These are phyloP conservation scores for Cyprinodon variegatus DNA, from an alignment of 2,113 vertebrate genomes.

Conservation along the genomic window DNA sequence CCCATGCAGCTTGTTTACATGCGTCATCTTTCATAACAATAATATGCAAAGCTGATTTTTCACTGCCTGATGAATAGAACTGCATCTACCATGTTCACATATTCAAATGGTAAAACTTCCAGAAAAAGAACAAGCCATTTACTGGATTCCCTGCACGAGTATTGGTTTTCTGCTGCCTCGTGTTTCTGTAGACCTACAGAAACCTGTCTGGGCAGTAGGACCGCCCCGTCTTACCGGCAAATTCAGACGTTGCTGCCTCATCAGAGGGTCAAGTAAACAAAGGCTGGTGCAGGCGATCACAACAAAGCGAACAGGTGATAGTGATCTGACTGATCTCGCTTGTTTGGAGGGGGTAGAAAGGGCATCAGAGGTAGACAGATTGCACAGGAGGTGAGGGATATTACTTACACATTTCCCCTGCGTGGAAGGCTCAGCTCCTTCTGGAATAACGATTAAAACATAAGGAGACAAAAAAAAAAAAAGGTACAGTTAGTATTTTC, in stretches of 20 bases:
- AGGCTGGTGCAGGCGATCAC: background rate
- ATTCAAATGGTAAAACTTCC: background rate
- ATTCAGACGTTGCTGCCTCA: conserved; percentile 7
- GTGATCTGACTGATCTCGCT: conserved; percentile 38
- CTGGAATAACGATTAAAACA: conserved; percentile 72
- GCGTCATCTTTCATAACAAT: conserved; percentile 7
- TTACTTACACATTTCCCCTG: conserved; percentile 90
- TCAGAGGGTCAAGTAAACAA: conserved; percentile 7
- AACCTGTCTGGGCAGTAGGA: conserved; percentile 53
- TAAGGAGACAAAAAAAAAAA: conserved; percentile 8
- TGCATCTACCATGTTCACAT: background rate
- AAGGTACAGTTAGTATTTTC: conserved; percentile 3
- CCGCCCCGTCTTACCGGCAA: conserved; percentile 5
- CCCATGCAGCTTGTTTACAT: conserved; percentile 3
- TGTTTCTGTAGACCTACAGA: background rate
- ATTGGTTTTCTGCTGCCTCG: background rate
- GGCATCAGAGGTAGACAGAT: background rate
- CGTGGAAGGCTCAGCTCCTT: conserved; percentile 95
- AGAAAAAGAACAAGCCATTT: background rate
- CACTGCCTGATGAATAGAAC: background rate
- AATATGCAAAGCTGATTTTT: background rate
- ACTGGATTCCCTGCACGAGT: background rate
- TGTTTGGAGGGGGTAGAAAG: conserved; percentile 19
- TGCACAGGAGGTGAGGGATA: background rate
- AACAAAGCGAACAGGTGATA: conserved; percentile 29